Conservation (phyloP, 2,888 invertebrate species). For the Bombylius discolor region DNA sequence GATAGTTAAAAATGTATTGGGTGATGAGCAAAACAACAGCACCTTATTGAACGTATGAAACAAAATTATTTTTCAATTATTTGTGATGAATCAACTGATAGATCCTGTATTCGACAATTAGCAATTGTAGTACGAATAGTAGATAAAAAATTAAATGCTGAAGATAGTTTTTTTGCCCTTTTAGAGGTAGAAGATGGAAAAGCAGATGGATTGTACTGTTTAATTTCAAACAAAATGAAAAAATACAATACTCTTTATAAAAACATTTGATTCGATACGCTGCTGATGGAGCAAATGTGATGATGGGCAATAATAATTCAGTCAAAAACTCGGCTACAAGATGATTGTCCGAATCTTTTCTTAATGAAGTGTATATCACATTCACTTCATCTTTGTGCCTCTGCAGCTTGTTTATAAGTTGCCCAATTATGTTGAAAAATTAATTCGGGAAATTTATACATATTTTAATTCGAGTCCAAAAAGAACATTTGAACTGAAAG, state of each 20-base stretch:
- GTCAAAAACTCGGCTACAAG: neutral
- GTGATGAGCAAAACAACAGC: neutral
- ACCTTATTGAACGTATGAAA: neutral
- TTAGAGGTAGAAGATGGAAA: neutral
- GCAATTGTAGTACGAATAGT: neutral
- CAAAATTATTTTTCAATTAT: neutral
- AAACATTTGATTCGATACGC: neutral
- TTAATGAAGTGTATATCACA: neutral
- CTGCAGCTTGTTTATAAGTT: neutral
- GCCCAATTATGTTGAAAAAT: neutral
- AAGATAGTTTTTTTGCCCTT: neutral
- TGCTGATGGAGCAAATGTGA: neutral
- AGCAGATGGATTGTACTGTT: neutral
- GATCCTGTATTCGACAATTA: neutral
- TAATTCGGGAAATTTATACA: neutral
- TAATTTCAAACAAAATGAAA: neutral
- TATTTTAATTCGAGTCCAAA: neutral
- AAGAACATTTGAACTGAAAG: neutral
- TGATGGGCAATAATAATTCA: neutral
- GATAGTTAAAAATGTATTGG: neutral
- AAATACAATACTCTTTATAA: neutral
- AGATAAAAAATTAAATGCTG: neutral
- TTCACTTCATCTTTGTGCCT: neutral
- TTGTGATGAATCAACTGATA: neutral
- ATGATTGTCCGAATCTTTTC: neutral